Base-by-base conservation (phyloP, 2,888 invertebrate species). In the Drosophila rellima region DNA sequence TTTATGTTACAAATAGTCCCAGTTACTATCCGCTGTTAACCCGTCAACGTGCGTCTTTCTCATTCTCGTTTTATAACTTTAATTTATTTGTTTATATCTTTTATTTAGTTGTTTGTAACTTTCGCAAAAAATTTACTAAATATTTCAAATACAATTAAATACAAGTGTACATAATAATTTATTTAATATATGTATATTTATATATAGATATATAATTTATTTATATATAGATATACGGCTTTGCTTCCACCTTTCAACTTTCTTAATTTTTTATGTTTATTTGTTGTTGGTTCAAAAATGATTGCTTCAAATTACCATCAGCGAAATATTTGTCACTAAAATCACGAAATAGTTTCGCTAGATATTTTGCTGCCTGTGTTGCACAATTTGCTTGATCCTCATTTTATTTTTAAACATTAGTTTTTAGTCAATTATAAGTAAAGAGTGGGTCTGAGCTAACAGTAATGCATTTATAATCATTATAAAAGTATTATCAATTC, bases 271-370 rank as follows among this genome's bases (percentile, higher is more conserved):
- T 64, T 63, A n/a, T 68, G 40, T 68, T 62, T 62, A 52, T 73
- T 74, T 74, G 76, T 75, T 78, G 79, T 79, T 89, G 78, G 71
- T 85, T 91, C 85, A 89, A 90, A 87, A 90, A 90, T 90, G 90
- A 90, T 90, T 90, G 90, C 91, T 90, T 91, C 88, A 83, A 91
- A 91, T 89, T 90, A 90, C 89, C 91, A 78, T 88, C 91, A 91
- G 90, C 90, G 90, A 90, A 90, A 90, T 90, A 90, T 91, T 90
- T 90, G 90, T 87, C 90, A 85, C 82, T 89, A 85, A 83, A 91
- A 90, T 90, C 91, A 91, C 90, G 88, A 90, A 91, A 91, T 87
- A 89, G 89, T 82, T 88, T 89, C 90, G 90, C 90, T 80, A 83
- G 80, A 89, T 85, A 89, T 82, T 70, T 74, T 70, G 54, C 64